These are phyloP conservation scores for Adela reaumurella DNA, from an alignment of 2,888 invertebrate genomes.

Conservation along the genomic window DNA sequence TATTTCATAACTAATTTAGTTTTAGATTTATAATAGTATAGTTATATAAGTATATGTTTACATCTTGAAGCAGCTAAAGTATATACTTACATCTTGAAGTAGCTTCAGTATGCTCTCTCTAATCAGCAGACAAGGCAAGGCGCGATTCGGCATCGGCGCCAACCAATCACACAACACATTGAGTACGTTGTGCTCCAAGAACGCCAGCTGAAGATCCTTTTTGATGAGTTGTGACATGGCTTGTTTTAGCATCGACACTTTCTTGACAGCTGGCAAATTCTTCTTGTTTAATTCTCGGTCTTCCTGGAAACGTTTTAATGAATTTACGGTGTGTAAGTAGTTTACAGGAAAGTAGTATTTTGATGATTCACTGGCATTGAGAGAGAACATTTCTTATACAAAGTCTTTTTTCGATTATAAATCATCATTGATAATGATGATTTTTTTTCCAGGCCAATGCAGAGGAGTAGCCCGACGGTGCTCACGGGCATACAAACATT, in stretches of 20 bases:
- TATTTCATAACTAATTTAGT: too few species aligned
- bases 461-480: too few species aligned
- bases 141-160: constrained; percentile 96
- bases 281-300: constrained; percentile 84
- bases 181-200: constrained; percentile 92
- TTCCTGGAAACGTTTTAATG: constrained; percentile 49
- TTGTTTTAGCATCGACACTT: constrained; percentile 85
- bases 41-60: neutral
- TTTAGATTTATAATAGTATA: too few species aligned
- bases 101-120: constrained; percentile 82
- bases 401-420: too few species aligned
- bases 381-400: too few species aligned
- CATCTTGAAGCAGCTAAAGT: too few species aligned
- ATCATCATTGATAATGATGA: too few species aligned
- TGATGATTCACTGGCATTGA: too few species aligned
- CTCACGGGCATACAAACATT: too few species aligned
- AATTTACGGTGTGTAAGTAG: too few species aligned
- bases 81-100: constrained; percentile 64
- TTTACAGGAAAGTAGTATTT: too few species aligned
- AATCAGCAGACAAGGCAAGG: constrained; percentile 91
- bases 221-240: constrained; percentile 93
- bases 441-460: too few species aligned
- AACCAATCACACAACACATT: constrained; percentile 95
- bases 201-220: constrained; percentile 91
- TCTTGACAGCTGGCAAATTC: constrained; percentile 85